Evolutionary conservation across 2,797 vertebrate genomes (phyloP).

Genomic region (Anguilla megastoma): DNA sequence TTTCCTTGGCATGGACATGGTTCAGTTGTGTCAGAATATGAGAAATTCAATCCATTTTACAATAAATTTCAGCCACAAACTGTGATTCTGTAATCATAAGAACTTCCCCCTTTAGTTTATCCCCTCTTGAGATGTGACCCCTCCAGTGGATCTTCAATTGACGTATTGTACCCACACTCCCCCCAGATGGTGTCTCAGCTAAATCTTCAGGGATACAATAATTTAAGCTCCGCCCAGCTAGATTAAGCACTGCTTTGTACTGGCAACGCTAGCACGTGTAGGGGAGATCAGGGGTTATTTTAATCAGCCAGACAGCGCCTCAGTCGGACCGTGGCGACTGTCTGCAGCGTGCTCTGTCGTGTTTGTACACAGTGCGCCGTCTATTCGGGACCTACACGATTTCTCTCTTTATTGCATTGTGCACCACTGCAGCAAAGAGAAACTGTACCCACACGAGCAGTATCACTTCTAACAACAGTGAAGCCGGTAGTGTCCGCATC

Average conservation of each 20-base stretch:
- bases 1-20: not conserved
- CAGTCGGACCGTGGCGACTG: slow-evolving; percentile 31
- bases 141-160: not conserved
- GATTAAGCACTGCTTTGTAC: slow-evolving; percentile 35
- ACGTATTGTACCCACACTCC: not conserved
- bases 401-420: slow-evolving; percentile 34
- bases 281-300: slow-evolving; percentile 34
- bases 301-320: slow-evolving; percentile 30
- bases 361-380: slow-evolving; percentile 30
- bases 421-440: slow-evolving; percentile 39
- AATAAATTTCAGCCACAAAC: not conserved
- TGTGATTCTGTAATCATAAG: not conserved
- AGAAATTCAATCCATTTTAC: not conserved
- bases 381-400: slow-evolving; percentile 21
- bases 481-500: slow-evolving; percentile 16
- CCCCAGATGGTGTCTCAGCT: not conserved
- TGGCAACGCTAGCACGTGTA: slow-evolving; percentile 36
- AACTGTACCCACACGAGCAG: slow-evolving; percentile 31
- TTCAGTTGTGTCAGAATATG: not conserved
- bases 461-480: slow-evolving; percentile 38
- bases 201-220: slow-evolving; percentile 27
- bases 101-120: not conserved
- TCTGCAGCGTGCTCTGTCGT: slow-evolving; percentile 25
- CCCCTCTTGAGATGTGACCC: not conserved
- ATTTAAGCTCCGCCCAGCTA: slow-evolving; percentile 29